Evolutionary conservation across 30 jellyfish, hydroid and myxozoan species (phyloP).

Genomic region (Catostylus mosaicus): DNA sequence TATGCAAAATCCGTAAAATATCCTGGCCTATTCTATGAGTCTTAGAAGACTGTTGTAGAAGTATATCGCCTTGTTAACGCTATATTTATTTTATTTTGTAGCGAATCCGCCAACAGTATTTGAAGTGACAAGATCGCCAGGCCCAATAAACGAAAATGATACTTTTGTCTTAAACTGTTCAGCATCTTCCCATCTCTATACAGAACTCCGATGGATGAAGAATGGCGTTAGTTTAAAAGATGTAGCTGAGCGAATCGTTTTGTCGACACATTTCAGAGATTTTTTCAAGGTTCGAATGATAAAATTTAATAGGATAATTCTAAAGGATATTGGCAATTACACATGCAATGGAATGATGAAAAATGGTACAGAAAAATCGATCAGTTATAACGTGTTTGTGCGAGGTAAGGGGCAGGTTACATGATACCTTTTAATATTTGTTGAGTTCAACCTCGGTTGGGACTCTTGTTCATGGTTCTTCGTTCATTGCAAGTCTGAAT

Average conservation of each 20-base stretch:
- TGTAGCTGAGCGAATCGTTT: background rate
- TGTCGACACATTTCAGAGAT: background rate
- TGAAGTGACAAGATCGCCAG: background rate
- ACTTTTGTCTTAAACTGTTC: conserved; percentile 33
- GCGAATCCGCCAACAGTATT: conserved; percentile 40
- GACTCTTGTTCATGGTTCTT: no score
- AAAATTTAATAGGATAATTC: conserved; percentile 26
- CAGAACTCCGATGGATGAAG: conserved; percentile 42
- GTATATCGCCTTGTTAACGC: background rate
- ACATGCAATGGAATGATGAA: conserved; percentile 49
- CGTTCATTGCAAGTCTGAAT: no score
- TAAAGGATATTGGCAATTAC: conserved; percentile 69
- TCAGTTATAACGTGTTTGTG: conserved; percentile 11
- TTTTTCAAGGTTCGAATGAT: conserved; percentile 3
- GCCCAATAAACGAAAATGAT: conserved; percentile 38
- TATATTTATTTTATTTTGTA: conserved; percentile 27
- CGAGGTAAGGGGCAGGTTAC: conserved; percentile 31
- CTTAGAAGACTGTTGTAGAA: background rate
- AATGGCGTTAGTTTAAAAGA: conserved; percentile 19
- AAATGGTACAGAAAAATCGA: conserved; percentile 56
- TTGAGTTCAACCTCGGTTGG: background rate
- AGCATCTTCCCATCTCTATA: conserved; percentile 19
- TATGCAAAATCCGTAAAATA: no score
- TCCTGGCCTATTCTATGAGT: no score
- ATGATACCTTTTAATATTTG: background rate